Evolutionary conservation across 2,888 invertebrate genomes (phyloP).

Genomic region (Andrena haemorrhoa): DNA sequence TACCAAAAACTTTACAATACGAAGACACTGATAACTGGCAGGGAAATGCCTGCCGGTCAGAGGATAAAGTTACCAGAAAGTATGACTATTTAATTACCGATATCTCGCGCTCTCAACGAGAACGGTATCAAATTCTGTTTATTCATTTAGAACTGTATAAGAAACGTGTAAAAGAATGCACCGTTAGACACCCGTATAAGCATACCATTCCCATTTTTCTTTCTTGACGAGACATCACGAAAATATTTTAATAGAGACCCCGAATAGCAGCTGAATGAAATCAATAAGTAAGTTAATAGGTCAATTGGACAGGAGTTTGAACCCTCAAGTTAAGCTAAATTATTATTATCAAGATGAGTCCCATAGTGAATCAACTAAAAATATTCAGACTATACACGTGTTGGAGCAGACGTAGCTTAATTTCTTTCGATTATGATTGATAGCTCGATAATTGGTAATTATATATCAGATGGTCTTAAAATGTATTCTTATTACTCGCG

Average conservation of each 20-base stretch:
- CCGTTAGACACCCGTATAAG: neutral
- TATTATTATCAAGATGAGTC: conserved; percentile 54
- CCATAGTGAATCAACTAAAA: conserved; percentile 64
- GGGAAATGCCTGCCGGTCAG: conserved; percentile 12
- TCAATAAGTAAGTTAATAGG: conserved; percentile 71
- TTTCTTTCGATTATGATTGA: conserved; percentile 47
- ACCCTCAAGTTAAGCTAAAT: conserved; percentile 56
- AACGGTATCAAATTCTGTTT: conserved; percentile 25
- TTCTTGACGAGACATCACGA: conserved; percentile 6
- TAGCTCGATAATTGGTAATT: conserved; percentile 54
- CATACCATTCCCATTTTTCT: conserved; percentile 2
- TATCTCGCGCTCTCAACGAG: conserved; percentile 16
- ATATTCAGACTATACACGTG: conserved; percentile 27
- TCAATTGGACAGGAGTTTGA: conserved; percentile 70
- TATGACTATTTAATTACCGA: conserved; percentile 44
- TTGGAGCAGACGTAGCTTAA: conserved; percentile 50
- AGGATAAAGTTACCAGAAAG: conserved; percentile 41
- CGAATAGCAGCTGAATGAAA: conserved; percentile 55
- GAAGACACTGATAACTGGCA: conserved; percentile 19
- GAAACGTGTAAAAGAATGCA: neutral
- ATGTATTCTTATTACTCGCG: conserved; percentile 9
- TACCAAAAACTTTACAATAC: conserved; percentile 20
- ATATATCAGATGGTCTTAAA: conserved; percentile 9
- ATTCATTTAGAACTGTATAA: conserved; percentile 21
- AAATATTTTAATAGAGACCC: conserved; percentile 38